Evolutionary conservation across 2,888 invertebrate species (phyloP).

Genomic region (Pseudeuparius sepicola): DNA sequence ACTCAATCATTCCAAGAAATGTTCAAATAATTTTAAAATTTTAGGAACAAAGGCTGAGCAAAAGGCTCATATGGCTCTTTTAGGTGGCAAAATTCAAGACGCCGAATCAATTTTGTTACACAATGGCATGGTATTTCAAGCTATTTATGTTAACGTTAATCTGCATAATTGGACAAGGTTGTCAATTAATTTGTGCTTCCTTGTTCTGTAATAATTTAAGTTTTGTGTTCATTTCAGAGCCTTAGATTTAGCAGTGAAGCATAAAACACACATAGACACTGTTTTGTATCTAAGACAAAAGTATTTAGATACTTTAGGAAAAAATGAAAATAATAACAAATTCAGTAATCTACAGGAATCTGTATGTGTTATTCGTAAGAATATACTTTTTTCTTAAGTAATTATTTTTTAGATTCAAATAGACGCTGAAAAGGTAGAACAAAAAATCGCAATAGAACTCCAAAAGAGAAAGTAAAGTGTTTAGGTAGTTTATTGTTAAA

Average conservation of each 20-base stretch:
- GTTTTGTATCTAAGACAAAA: slow-evolving; percentile 57
- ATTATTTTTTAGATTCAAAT: slow-evolving; percentile 36
- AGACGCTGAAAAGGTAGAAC: slow-evolving; percentile 41
- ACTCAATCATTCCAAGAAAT: background rate
- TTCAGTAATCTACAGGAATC: slow-evolving; percentile 41
- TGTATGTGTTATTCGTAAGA: slow-evolving; percentile 28
- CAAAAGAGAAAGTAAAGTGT: slow-evolving; percentile 29
- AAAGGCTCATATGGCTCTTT: slow-evolving; percentile 55
- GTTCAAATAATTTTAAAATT: slow-evolving; percentile 34
- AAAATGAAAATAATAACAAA: slow-evolving; percentile 47
- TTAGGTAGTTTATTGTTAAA: background rate
- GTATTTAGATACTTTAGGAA: slow-evolving; percentile 50
- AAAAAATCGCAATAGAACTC: slow-evolving; percentile 39
- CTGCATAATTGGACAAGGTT: slow-evolving; percentile 67
- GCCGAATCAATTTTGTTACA: slow-evolving; percentile 63
- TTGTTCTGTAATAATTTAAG: no score
- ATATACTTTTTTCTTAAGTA: background rate
- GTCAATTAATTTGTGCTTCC: no score
- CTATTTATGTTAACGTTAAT: slow-evolving; percentile 60
- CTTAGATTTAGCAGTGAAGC: slow-evolving; percentile 61
- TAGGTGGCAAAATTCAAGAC: slow-evolving; percentile 57
- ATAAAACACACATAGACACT: slow-evolving; percentile 61
- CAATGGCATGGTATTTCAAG: slow-evolving; percentile 56
- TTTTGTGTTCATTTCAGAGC: slow-evolving; percentile 43
- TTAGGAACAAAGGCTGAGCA: slow-evolving; percentile 46